Evolutionary conservation across 2,113 vertebrate genomes (phyloP).

Genomic region (Eupsittula cactorum): DNA sequence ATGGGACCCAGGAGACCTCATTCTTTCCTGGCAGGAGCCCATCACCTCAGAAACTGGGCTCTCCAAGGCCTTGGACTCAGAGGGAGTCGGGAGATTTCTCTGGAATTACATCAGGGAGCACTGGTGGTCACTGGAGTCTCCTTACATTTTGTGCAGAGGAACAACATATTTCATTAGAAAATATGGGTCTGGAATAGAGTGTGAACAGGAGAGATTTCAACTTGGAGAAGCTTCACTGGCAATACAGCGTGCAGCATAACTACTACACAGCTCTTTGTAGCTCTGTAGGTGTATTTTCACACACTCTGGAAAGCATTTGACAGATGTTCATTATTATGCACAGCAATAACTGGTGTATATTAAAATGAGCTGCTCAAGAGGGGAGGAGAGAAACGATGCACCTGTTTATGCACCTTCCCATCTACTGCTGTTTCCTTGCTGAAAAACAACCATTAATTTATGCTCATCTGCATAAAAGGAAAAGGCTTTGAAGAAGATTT

Average conservation of each 20-base stretch:
- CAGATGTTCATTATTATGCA: conserved; percentile 75
- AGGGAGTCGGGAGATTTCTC: neutral
- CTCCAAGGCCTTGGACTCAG: neutral
- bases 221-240: conserved; percentile 14
- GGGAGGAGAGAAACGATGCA: conserved; percentile 41
- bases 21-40: conserved; percentile 4
- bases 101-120: neutral
- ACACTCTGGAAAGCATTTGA: conserved; percentile 45
- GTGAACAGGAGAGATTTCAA: neutral
- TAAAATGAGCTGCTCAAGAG: conserved; percentile 45
- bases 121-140: neutral
- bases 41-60: neutral
- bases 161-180: neutral
- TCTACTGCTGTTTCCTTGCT: neutral
- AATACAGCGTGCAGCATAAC: conserved; percentile 2
- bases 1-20: neutral
- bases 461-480: neutral
- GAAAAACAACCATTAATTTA: conserved; percentile 24
- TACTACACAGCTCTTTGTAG: neutral
- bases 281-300: conserved; percentile 45
- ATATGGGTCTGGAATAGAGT: neutral
- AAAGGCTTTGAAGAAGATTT: neutral
- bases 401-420: conserved; percentile 28
- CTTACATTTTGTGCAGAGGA: neutral
- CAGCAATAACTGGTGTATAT: conserved; percentile 34